Percentiles rank a stretch among this genome's conserved stretches.
Evolutionary conservation across 2,888 invertebrate genomes (phyloP).

Genomic region (Cantharis rufa): DNA sequence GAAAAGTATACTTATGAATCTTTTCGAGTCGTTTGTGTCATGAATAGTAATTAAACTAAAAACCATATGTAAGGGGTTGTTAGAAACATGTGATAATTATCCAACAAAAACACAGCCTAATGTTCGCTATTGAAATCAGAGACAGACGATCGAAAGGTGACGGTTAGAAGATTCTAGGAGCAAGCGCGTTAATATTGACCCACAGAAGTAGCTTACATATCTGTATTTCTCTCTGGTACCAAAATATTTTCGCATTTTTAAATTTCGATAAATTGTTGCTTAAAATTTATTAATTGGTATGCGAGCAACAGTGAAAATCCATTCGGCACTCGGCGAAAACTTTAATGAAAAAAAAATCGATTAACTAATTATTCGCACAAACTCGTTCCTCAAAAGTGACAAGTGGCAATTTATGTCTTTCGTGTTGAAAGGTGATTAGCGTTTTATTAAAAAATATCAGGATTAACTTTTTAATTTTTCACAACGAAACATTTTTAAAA

Average conservation of each 20-base stretch:
- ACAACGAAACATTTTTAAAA: background rate
- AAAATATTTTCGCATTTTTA: slow-evolving; percentile 26
- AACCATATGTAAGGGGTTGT: background rate
- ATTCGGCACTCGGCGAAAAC: background rate
- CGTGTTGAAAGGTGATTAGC: background rate
- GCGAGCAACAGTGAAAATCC: slow-evolving; percentile 1
- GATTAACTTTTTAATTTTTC: background rate
- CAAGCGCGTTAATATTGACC: slow-evolving; percentile 45
- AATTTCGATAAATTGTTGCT: slow-evolving; percentile 22
- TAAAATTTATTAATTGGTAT: slow-evolving; percentile 9
- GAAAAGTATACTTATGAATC: background rate
- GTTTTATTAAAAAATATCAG: background rate
- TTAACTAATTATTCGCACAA: background rate
- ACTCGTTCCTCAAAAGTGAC: background rate
- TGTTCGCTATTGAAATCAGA: background rate
- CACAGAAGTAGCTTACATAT: slow-evolving; percentile 23
- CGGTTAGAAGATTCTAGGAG: slow-evolving; percentile 30
- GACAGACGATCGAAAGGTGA: slow-evolving; percentile 14
- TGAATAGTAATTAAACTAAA: background rate
- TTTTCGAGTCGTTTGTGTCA: background rate
- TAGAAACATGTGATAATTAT: background rate
- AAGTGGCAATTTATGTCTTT: background rate
- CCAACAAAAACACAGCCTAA: background rate
- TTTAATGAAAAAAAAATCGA: background rate
- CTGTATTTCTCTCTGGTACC: slow-evolving; percentile 22